Conservation (phyloP, 2,113 vertebrate species). For the Otocyon megalotis region DNA sequence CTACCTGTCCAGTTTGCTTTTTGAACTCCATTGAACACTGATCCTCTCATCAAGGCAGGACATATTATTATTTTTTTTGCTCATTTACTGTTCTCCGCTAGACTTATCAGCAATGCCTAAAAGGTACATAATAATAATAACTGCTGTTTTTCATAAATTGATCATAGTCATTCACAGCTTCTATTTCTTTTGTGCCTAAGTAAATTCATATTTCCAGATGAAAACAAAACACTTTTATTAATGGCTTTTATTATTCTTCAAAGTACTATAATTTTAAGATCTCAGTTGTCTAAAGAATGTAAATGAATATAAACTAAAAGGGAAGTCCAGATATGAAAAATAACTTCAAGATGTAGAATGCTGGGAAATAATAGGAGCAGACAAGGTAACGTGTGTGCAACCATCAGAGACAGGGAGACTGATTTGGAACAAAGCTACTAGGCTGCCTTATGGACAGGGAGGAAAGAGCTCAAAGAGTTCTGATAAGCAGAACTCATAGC, state of each 20-base stretch:
- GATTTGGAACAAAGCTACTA: neutral
- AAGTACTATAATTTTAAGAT: conserved; percentile 63
- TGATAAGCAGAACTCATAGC: neutral
- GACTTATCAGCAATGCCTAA: neutral
- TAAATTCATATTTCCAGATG: conserved; percentile 49
- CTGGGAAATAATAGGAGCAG: conserved; percentile 49
- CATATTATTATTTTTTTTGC: neutral
- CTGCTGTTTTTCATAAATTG: conserved; percentile 49
- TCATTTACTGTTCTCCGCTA: conserved; percentile 10
- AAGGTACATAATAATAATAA: neutral
- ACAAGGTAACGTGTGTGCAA: conserved; percentile 38
- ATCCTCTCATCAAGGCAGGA: neutral
- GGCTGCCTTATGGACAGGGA: neutral
- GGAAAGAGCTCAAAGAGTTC: neutral
- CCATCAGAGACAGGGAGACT: neutral
- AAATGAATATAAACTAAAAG: conserved; percentile 59
- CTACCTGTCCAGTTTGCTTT: neutral
- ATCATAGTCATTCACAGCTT: neutral
- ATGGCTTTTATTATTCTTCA: conserved; percentile 62
- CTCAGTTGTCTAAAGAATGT: conserved; percentile 48
- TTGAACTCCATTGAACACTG: neutral
- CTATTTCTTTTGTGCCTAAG: conserved; percentile 39
- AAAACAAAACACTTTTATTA: conserved; percentile 62
- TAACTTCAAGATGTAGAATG: conserved; percentile 67
- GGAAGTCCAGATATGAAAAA: conserved; percentile 60